phyloP scores from a whole-genome alignment of 1,140 invertebrate genomes.

The Zelostemma sp. region DNA sequence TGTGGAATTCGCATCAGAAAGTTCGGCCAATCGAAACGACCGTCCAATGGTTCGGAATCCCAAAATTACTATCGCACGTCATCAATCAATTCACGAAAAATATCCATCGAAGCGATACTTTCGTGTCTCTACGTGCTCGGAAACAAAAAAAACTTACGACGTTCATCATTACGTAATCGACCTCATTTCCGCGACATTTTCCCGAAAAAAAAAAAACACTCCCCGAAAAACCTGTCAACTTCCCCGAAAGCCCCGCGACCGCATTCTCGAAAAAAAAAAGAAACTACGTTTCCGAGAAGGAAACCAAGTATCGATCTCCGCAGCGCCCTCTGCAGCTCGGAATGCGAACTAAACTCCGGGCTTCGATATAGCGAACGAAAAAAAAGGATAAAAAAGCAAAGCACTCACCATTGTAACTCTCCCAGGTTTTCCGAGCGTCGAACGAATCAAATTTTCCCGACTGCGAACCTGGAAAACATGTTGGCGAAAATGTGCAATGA shows the following conservation, averaged over 20 bases:
- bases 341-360: too few relatives aligned
- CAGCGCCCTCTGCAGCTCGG: constrained; percentile 39
- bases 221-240: too few relatives aligned
- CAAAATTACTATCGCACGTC: not conserved
- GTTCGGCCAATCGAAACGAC: not conserved
- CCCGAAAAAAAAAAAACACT: too few relatives aligned
- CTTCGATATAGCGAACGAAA: constrained; percentile 33
- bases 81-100: not conserved
- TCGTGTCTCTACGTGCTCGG: not conserved
- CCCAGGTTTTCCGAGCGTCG: constrained; percentile 7
- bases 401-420: constrained; percentile 37
- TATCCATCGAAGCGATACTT: too few relatives aligned
- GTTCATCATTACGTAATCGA: too few relatives aligned
- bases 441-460: constrained; percentile 17
- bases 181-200: too few relatives aligned
- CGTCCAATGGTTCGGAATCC: not conserved
- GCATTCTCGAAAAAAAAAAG: too few relatives aligned
- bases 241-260: too few relatives aligned
- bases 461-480: constrained; percentile 33
- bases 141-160: too few relatives aligned
- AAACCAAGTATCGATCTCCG: constrained; percentile 6
- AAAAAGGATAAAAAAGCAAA: constrained; percentile 27
- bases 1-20: not conserved
- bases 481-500: constrained; percentile 50
- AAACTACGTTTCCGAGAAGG: constrained; percentile 5